phyloP scores from a whole-genome alignment of 2,797 vertebrate species.

The Anisognathus igniventris region DNA sequence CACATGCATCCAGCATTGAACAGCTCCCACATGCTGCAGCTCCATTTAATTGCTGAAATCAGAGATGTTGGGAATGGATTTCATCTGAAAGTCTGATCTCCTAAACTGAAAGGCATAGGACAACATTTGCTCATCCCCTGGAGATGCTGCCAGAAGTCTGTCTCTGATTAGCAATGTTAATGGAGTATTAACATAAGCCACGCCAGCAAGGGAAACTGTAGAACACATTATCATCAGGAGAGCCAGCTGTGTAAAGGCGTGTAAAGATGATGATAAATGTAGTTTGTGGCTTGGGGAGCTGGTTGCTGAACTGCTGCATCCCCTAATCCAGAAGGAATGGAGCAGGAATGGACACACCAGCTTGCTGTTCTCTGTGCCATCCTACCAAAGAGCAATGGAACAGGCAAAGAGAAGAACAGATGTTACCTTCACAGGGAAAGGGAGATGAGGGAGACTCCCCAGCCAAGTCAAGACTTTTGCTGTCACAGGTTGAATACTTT shows the following conservation, averaged over 20 bases:
- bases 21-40: slow-evolving; percentile 52
- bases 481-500: not conserved
- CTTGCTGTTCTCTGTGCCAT: not conserved
- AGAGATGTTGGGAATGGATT: slow-evolving; percentile 55
- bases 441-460: not conserved
- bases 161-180: slow-evolving; percentile 67
- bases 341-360: not conserved
- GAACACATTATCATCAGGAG: slow-evolving; percentile 61
- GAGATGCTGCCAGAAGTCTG: slow-evolving; percentile 64
- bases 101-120: slow-evolving; percentile 60
- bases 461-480: not conserved
- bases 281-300: slow-evolving; percentile 10
- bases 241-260: slow-evolving; percentile 58
- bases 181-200: slow-evolving; percentile 65
- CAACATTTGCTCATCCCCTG: slow-evolving; percentile 60
- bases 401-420: not conserved
- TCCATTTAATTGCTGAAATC: slow-evolving; percentile 62
- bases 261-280: slow-evolving; percentile 55
- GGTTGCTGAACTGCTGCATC: slow-evolving; percentile 8
- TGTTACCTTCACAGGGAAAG: not conserved
- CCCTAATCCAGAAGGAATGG: not conserved
- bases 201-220: slow-evolving; percentile 60
- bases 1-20: slow-evolving; percentile 31
- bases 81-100: slow-evolving; percentile 62
- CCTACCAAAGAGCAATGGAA: not conserved